These are phyloP conservation scores for Xestobium rufovillosum DNA, from an alignment of 2,888 invertebrate genomes.

Conservation along the genomic window DNA sequence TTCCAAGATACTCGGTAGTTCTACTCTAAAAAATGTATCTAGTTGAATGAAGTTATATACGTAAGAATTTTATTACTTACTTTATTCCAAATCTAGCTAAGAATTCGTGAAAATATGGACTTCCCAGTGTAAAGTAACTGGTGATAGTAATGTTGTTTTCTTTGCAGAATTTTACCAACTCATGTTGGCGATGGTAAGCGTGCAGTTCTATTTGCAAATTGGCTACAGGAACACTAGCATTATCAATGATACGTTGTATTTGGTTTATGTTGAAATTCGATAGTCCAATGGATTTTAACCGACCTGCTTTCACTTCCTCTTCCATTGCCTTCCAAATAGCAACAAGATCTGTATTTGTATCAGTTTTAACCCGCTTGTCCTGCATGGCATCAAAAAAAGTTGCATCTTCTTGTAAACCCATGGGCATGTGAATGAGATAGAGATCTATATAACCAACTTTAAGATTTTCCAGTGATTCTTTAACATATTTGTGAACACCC, in stretches of 20 bases:
- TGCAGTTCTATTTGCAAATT: constrained; percentile 58
- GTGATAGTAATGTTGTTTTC: constrained; percentile 40
- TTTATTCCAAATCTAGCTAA: too few relatives aligned
- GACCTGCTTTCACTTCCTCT: neutral
- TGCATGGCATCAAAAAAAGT: too few relatives aligned
- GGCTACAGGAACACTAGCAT: constrained; percentile 38
- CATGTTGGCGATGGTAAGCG: constrained; percentile 43
- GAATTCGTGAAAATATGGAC: too few relatives aligned
- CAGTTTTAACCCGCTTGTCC: neutral
- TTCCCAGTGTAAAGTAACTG: neutral
- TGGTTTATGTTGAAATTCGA: neutral
- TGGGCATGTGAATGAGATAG: neutral
- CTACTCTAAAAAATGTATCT: constrained; percentile 26
- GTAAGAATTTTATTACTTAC: neutral
- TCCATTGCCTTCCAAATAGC: neutral
- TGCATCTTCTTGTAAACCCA: constrained; percentile 1
- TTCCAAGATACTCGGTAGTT: constrained; percentile 58
- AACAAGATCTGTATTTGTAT: neutral
- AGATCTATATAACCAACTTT: constrained; percentile 21
- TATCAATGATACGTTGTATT: neutral
- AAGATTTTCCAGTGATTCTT: constrained; percentile 47
- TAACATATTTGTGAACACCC: constrained; percentile 53
- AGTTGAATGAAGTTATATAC: too few relatives aligned
- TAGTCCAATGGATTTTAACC: neutral
- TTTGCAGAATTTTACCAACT: constrained; percentile 39